Base-by-base conservation (phyloP, 1,140 invertebrate genomes). In the Bicyclus anynana region DNA sequence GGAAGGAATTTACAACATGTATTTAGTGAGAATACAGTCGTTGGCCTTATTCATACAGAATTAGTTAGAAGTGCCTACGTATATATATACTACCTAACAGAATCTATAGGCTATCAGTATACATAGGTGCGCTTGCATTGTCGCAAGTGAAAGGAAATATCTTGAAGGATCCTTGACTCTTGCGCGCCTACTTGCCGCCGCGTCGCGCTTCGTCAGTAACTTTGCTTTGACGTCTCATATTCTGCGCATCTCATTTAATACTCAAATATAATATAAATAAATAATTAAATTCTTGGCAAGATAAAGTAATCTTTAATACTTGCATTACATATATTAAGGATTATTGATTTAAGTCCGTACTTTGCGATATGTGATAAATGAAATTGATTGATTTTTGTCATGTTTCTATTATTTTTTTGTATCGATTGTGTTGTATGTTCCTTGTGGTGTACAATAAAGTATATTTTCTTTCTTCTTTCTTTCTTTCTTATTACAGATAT, bases 81-180 rank as follows among this genome's bases (percentile, higher is more conserved):
- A n/a, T n/a, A n/a, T 35, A 35, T 6, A 12, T 55, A 66, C 62
- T 66, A 59, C 26, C 13, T 16, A 38, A 38, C 37, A 38, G 4
- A 16, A 38, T 33, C 7, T 38, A 38, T 17, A 62, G 59, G 70
- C 65, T 59, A 63, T 54, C 53, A 53, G 13, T 69, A 69, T 68
- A 69, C 67, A 66, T 73, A 71, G 62, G 69, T 74, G 67, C 73
- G 66, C 73, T 73, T 73, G 76, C 72, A 87, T 87, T 87, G 80
- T 87, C 80, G 80, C 74, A 78, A 84, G 84, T 87, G 84, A 87
- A 87, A 87, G 84, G 84, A 83, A 87, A 87, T 84, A 84, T 87
- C 76, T 82, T 83, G 78, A 76, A 81, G 82, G 71, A 87, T 85
- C 80, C 82, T 85, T 84, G 84, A 84, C 76, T 83, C 74, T 73